Conservation (phyloP, 2,797 vertebrate species). For the Lithobates pipiens region DNA sequence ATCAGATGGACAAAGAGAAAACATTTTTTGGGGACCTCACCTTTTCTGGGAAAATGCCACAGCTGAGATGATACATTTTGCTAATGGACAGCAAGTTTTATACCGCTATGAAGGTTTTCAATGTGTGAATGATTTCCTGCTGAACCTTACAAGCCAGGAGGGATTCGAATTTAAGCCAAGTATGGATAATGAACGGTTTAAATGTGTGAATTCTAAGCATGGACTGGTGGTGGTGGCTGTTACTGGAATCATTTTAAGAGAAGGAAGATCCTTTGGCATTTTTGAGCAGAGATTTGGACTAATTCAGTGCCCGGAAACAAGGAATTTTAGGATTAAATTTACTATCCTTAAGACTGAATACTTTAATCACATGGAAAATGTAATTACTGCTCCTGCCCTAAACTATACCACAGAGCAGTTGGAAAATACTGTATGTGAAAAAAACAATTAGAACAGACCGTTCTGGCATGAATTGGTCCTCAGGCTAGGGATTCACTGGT, state of each 20-base stretch:
- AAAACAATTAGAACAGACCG: too few relatives aligned
- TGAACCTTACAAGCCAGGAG: neutral
- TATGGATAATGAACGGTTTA: neutral
- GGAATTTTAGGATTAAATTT: neutral
- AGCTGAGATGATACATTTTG: too few relatives aligned
- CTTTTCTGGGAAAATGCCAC: neutral
- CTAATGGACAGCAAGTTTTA: too few relatives aligned
- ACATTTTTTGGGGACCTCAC: neutral
- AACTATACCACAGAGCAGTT: slow-evolving; percentile 2
- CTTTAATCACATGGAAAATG: neutral
- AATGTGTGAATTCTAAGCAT: slow-evolving; percentile 8
- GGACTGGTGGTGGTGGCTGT: slow-evolving; percentile 17
- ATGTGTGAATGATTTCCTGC: neutral
- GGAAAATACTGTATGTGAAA: too few relatives aligned
- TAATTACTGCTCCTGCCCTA: neutral
- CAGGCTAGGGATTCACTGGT: too few relatives aligned
- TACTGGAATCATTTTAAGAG: neutral
- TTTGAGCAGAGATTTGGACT: slow-evolving; percentile 16
- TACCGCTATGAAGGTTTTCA: neutral
- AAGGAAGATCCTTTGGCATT: neutral
- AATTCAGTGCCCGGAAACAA: too few relatives aligned
- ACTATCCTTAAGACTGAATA: neutral
- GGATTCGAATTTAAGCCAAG: neutral
- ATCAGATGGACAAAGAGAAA: neutral
- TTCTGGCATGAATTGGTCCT: too few relatives aligned